Percentiles rank a stretch among this genome's conserved stretches.
Conservation (phyloP, 1,140 invertebrate species). For the Pseudomyrmex cubaensis region DNA sequence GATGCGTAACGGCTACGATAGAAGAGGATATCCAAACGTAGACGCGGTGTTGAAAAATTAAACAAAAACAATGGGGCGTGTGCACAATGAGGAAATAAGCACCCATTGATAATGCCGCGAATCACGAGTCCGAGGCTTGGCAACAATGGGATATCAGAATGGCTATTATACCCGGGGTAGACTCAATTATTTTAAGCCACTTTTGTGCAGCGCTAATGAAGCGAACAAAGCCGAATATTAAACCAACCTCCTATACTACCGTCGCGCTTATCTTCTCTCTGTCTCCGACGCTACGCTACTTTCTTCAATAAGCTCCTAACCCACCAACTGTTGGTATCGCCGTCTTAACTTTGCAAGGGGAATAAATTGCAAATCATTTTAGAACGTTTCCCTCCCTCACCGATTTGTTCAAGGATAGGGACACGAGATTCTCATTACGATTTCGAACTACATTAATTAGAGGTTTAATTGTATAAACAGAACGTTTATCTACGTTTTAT, state of each 20-base stretch:
- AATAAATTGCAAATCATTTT: conserved; percentile 19
- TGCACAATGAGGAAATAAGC: conserved; percentile 76
- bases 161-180: conserved; percentile 78
- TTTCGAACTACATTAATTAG: background rate
- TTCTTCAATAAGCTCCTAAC: conserved; percentile 41
- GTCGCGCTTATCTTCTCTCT: conserved; percentile 62
- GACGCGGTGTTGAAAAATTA: conserved; percentile 71
- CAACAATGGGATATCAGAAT: conserved; percentile 83
- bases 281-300: conserved; percentile 26
- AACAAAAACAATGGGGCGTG: conserved; percentile 73
- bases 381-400: background rate
- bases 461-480: background rate
- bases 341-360: background rate
- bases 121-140: conserved; percentile 73
- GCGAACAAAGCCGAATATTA: conserved; percentile 82
- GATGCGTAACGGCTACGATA: conserved; percentile 34
- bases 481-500: no score
- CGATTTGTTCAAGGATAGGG: conserved; percentile 12
- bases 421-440: background rate
- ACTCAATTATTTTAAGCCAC: conserved; percentile 84
- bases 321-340: background rate
- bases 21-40: conserved; percentile 33
- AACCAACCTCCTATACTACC: conserved; percentile 67
- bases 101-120: conserved; percentile 70
- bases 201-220: conserved; percentile 83